phyloP scores from a whole-genome alignment of 2,888 invertebrate species.

The Phyllotreta striolata region DNA sequence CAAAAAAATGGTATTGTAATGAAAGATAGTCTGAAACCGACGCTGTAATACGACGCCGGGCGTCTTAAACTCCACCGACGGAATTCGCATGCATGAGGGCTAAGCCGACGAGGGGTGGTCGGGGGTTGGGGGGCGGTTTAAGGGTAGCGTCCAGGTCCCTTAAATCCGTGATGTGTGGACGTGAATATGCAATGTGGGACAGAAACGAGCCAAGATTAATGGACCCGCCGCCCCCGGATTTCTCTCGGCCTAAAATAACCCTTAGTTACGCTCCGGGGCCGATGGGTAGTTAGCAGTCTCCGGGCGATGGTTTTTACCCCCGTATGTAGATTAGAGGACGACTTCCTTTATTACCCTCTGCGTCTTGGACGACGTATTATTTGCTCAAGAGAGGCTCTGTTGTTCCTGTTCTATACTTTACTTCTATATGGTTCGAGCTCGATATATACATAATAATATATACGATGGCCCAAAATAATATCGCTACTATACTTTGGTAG shows the following conservation, averaged over 20 bases:
- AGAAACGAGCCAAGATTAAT: slow-evolving; percentile 62
- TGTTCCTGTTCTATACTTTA: too few species aligned
- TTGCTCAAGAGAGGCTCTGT: slow-evolving; percentile 32
- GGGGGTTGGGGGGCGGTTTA: slow-evolving; percentile 13
- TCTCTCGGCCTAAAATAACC: slow-evolving; percentile 57
- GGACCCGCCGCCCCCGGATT: slow-evolving; percentile 53
- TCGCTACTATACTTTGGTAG: too few species aligned
- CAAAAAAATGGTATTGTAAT: too few species aligned
- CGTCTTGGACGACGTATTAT: slow-evolving; percentile 41
- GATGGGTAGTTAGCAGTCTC: slow-evolving; percentile 45
- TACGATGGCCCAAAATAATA: too few species aligned
- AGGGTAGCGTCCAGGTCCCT: slow-evolving; percentile 41
- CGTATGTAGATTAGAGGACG: slow-evolving; percentile 52
- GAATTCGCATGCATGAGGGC: slow-evolving; percentile 56
- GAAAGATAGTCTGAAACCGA: too few species aligned
- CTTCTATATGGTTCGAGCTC: slow-evolving; percentile 32
- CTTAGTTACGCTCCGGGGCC: slow-evolving; percentile 56
- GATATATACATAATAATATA: too few species aligned
- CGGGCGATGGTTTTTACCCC: slow-evolving; percentile 49
- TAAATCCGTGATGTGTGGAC: slow-evolving; percentile 62
- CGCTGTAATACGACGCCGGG: slow-evolving; percentile 45
- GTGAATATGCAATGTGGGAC: slow-evolving; percentile 63
- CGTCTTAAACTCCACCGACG: slow-evolving; percentile 51
- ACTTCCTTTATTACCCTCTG: slow-evolving; percentile 41
- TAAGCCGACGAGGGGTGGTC: slow-evolving; percentile 19